Evolutionary conservation across 1,140 invertebrate species (phyloP), one percentile per base, ranked within the genome.

Genomic region (Belonocnema kinseyi): DNA sequence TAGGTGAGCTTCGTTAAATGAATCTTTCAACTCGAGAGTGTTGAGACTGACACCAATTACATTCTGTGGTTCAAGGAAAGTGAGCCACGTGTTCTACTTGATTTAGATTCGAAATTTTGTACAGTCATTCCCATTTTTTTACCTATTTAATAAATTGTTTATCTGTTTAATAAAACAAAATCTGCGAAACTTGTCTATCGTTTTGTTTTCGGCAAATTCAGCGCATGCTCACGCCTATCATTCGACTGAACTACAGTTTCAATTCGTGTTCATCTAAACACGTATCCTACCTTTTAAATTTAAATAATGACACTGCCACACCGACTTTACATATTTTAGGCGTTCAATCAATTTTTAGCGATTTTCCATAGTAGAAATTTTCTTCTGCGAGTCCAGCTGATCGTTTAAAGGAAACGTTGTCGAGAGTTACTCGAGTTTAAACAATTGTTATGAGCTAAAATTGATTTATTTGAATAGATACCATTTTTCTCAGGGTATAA

Each of bases 1-100:
- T 79, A 76, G 40, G 52, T 53, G 33, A 78, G 71, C 61, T 66
- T 74, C 76, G 78, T 81, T 81, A 81, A 78, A 66, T 66, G 61
- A 66, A 66, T 87, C 80, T 88, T 88, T 87, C 86, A 77, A 86
- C 77, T 83, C 77, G 81, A 85, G 82, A 88, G 82, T 86, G 82
- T 88, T 85, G 85, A 85, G 86, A 88, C 77, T 82, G 81, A 78
- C 79, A 78, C 79, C 73, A 73, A 76, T 78, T 78, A 72, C 73
- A 81, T 76, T 78, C 80, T 78, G 77, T 74, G 78, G 77, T 77
- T 81, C 77, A 81, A 78, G 61, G 76, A 66, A 40, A 40, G 13
- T 66, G 26, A 21, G 12, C 33, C 3, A 26, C 26, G 58, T 13
- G 13, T 54, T 19, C 53, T 54, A 10, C 53, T 54, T 17, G 8